A percentile compares a stretch with the other conserved stretches of the same genome.
Conservation (phyloP, 2,797 vertebrate species). For the Lagodon rhomboides region DNA sequence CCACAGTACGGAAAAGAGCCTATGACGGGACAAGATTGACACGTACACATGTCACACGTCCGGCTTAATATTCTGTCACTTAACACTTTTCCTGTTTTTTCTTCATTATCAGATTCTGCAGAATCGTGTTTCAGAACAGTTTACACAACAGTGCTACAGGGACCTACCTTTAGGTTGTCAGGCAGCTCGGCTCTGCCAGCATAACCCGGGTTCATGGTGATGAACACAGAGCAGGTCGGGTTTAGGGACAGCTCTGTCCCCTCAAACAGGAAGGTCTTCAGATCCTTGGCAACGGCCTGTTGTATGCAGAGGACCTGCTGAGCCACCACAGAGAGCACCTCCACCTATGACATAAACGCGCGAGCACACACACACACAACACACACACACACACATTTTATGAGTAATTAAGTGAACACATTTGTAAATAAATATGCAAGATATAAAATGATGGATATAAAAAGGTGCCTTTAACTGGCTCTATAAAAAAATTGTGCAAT, state of each 20-base stretch:
- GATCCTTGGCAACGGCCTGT: conserved; percentile 90
- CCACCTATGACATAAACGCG: conserved; percentile 85
- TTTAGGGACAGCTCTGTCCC: conserved; percentile 94
- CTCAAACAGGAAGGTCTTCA: conserved; percentile 93
- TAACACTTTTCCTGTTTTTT: neutral
- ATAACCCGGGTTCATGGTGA: conserved; percentile 98
- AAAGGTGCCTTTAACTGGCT: neutral
- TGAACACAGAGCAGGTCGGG: conserved; percentile 94
- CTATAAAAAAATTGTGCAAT: neutral
- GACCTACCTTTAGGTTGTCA: conserved; percentile 94
- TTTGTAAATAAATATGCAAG: neutral
- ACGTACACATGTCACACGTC: neutral
- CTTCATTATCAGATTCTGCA: neutral
- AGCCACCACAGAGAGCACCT: conserved; percentile 96
- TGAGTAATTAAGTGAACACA: neutral
- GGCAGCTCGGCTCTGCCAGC: conserved; percentile 94
- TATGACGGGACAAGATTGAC: conserved; percentile 63
- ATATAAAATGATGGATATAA: neutral
- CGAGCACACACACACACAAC: neutral
- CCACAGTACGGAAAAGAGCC: conserved; percentile 95
- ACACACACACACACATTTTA: neutral
- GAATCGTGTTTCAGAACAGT: neutral
- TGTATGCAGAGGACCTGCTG: conserved; percentile 97
- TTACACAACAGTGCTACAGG: neutral
- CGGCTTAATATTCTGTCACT: neutral